Conservation (phyloP, 2,888 invertebrate species). For the Tachina lurida region DNA sequence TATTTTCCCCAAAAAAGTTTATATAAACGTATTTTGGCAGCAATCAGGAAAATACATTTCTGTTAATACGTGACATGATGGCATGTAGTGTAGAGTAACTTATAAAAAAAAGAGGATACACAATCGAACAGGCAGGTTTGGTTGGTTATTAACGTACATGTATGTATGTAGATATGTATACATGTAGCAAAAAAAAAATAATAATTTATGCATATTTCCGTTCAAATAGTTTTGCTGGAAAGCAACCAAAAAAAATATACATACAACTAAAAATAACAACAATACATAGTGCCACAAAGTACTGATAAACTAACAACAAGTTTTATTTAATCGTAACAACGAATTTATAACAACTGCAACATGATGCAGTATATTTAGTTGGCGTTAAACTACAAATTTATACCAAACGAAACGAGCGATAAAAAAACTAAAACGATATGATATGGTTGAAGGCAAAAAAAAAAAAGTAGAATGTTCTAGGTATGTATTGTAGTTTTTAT, state of each 20-base stretch:
- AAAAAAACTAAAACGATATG: slow-evolving; percentile 20
- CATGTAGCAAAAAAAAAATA: slow-evolving; percentile 3
- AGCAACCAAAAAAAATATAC: slow-evolving; percentile 42
- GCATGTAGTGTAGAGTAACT: slow-evolving; percentile 23
- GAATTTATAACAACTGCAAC: slow-evolving; percentile 71
- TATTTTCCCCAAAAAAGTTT: slow-evolving; percentile 9
- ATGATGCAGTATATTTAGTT: slow-evolving; percentile 60
- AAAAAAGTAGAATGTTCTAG: not conserved
- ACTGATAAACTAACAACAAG: slow-evolving; percentile 36
- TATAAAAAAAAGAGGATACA: slow-evolving; percentile 5
- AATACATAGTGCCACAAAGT: slow-evolving; percentile 24
- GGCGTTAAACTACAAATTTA: slow-evolving; percentile 38
- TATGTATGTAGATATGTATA: no score
- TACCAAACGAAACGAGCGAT: not conserved
- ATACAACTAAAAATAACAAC: slow-evolving; percentile 19
- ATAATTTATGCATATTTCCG: slow-evolving; percentile 72
- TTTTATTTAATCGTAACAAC: slow-evolving; percentile 53
- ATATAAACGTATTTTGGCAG: slow-evolving; percentile 37
- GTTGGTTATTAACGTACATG: not conserved
- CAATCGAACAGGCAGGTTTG: not conserved
- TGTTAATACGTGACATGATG: slow-evolving; percentile 50
- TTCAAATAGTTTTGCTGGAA: slow-evolving; percentile 66
- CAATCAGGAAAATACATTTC: slow-evolving; percentile 4
- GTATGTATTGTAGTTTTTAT: slow-evolving; percentile 23
- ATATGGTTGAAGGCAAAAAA: slow-evolving; percentile 35